These are phyloP conservation scores for Drosophila lowei DNA, from an alignment of 1,140 invertebrate species.

Conservation along the genomic window DNA sequence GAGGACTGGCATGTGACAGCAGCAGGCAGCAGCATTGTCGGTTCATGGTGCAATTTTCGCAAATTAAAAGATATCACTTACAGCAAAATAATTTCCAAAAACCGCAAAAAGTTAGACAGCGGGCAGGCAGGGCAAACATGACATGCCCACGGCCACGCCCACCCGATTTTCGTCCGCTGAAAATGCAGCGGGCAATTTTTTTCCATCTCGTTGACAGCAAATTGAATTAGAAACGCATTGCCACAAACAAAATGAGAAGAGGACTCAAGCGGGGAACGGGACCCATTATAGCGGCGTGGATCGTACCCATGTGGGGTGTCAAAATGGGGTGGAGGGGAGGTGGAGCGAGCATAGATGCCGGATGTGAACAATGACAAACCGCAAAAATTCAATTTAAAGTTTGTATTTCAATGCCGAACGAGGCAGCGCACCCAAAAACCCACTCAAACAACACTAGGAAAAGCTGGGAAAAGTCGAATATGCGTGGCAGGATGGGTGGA, in stretches of 20 bases:
- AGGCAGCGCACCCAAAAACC: constrained; percentile 24
- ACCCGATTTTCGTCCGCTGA: constrained; percentile 36
- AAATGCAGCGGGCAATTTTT: constrained; percentile 36
- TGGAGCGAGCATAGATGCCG: constrained; percentile 36
- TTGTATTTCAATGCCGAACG: constrained; percentile 68
- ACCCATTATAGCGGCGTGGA: neutral
- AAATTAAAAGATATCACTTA: constrained; percentile 80
- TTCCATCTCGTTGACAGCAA: constrained; percentile 65
- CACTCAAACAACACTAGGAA: constrained; percentile 4
- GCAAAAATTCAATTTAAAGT: constrained; percentile 80
- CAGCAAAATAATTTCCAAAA: constrained; percentile 65
- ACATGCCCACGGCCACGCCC: constrained; percentile 30
- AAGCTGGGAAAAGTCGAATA: constrained; percentile 7
- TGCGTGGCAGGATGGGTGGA: constrained; percentile 12
- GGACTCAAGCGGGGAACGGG: no score
- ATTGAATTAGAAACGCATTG: constrained; percentile 80
- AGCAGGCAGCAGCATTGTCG: constrained; percentile 29
- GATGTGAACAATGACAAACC: constrained; percentile 76
- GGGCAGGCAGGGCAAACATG: constrained; percentile 25
- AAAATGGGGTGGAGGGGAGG: neutral
- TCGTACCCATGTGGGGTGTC: constrained; percentile 23
- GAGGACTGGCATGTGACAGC: constrained; percentile 18
- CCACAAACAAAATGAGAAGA: constrained; percentile 37
- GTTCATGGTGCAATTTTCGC: constrained; percentile 56
- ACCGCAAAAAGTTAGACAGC: constrained; percentile 56